These are phyloP conservation scores for Manis pentadactyla DNA, from an alignment of 2,797 vertebrate genomes.

Conservation along the genomic window DNA sequence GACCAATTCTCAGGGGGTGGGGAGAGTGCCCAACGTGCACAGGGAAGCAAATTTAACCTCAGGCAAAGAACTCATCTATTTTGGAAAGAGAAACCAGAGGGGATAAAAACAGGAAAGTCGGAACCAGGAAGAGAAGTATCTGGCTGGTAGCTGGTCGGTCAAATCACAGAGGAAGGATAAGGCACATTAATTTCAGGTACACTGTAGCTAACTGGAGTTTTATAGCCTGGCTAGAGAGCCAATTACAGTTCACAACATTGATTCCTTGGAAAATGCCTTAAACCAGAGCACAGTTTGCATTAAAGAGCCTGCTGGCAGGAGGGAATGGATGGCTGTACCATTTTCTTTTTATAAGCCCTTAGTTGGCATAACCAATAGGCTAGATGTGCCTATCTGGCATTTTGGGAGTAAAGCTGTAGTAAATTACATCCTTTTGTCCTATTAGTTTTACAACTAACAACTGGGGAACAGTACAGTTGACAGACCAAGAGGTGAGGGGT, in stretches of 20 bases:
- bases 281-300: not conserved
- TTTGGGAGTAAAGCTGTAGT: not conserved
- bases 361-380: not conserved
- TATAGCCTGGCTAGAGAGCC: not conserved
- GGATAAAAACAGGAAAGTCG: not conserved
- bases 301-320: not conserved
- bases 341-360: not conserved
- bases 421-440: not conserved
- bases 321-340: not conserved
- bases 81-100: not conserved
- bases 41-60: not conserved
- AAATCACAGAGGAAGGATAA: not conserved
- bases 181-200: not conserved
- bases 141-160: not conserved
- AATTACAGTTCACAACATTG: not conserved
- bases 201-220: not conserved
- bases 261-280: not conserved
- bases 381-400: not conserved
- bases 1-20: not conserved
- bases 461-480: not conserved
- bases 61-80: not conserved
- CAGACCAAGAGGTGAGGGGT: not conserved
- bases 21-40: not conserved
- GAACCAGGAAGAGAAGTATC: not conserved
- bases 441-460: not conserved